Percentiles rank a stretch among this genome's conserved stretches.
Evolutionary conservation across 2,888 invertebrate genomes (phyloP).

Genomic region (Cancer borealis): DNA sequence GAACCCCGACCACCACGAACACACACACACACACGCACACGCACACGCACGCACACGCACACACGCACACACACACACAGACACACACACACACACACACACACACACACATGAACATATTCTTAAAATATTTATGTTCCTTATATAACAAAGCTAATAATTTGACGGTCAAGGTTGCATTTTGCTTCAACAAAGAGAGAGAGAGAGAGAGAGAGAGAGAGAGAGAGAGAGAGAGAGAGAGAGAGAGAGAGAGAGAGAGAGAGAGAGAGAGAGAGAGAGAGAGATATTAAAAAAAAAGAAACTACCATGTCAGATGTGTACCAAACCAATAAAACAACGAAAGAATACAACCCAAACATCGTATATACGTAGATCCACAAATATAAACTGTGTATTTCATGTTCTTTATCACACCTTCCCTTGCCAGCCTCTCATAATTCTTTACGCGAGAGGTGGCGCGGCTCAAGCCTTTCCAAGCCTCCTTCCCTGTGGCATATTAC

Average conservation of each 20-base stretch:
- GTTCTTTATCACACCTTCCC: neutral
- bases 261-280: neutral
- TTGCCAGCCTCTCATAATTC: neutral
- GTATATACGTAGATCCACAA: neutral
- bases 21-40: conserved; percentile 8
- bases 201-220: too few species aligned
- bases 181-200: neutral
- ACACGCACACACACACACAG: neutral
- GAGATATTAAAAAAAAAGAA: too few species aligned
- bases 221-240: neutral
- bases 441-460: neutral
- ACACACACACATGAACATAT: neutral
- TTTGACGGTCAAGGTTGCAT: neutral
- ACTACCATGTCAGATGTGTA: too few species aligned
- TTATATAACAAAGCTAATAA: neutral
- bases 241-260: conserved; percentile 20
- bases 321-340: neutral
- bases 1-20: neutral
- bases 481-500: neutral
- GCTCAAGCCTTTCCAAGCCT: neutral
- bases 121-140: neutral
- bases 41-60: conserved; percentile 20
- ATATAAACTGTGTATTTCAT: neutral
- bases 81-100: conserved; percentile 9
- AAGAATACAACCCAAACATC: neutral